Conservation (phyloP, 2,797 vertebrate species). For the Pempheris klunzingeri region DNA sequence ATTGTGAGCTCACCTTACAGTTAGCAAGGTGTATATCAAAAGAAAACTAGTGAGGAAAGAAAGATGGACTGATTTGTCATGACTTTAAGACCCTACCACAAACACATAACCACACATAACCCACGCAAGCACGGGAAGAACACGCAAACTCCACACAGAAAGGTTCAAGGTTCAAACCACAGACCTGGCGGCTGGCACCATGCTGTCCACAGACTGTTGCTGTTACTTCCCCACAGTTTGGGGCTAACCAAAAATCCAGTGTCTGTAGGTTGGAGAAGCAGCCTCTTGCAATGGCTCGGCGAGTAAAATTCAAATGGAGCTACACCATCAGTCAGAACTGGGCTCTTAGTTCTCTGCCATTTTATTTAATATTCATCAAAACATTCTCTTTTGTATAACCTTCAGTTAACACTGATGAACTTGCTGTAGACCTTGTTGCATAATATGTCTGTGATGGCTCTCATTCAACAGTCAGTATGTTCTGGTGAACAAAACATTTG, state of each 20-base stretch:
- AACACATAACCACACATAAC: background rate
- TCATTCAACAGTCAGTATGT: background rate
- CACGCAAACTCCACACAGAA: too few species aligned
- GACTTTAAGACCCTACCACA: background rate
- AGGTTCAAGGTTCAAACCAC: slow-evolving; percentile 29
- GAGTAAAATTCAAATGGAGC: background rate
- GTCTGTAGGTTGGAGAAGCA: background rate
- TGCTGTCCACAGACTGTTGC: background rate
- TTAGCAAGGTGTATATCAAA: slow-evolving; percentile 5
- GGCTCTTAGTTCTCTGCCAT: background rate
- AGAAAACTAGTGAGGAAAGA: slow-evolving; percentile 2
- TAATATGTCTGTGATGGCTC: background rate
- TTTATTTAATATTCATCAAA: background rate
- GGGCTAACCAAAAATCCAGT: background rate
- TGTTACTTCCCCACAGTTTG: slow-evolving; percentile 8
- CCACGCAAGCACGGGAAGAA: too few species aligned
- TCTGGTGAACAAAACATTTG: slow-evolving; percentile 23
- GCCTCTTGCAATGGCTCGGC: background rate
- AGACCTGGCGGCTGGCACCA: too few species aligned
- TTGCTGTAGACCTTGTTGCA: slow-evolving; percentile 15
- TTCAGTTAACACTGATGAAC: slow-evolving; percentile 8
- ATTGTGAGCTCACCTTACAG: background rate
- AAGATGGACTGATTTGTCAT: slow-evolving; percentile 4
- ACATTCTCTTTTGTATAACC: slow-evolving; percentile 8
- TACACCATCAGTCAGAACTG: background rate